These are phyloP conservation scores for Pollimyrus isidori DNA, from an alignment of 2,113 vertebrate genomes.

Conservation along the genomic window DNA sequence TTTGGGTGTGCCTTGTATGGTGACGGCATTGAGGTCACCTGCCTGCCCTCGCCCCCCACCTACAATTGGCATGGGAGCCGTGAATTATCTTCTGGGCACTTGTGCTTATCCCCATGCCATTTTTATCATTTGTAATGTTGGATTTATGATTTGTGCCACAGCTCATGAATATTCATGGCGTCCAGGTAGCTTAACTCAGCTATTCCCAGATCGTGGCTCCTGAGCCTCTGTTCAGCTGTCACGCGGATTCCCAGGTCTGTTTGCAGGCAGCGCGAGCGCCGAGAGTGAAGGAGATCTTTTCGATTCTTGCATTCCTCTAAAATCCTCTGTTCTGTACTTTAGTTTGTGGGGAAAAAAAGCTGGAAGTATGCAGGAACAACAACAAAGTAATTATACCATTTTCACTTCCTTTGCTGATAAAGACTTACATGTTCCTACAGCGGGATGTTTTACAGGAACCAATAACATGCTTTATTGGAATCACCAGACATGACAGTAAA, in stretches of 20 bases:
- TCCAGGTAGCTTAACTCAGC: constrained; percentile 11
- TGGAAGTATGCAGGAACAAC: not conserved
- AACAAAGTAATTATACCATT: not conserved
- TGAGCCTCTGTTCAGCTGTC: not conserved
- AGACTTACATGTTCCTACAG: not conserved
- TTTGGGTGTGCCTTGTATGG: not conserved
- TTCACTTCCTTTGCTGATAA: not conserved
- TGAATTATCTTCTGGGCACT: not conserved
- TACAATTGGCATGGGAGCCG: not conserved
- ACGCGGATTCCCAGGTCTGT: not conserved
- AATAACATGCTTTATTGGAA: not conserved
- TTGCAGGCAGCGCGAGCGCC: not conserved
- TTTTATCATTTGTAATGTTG: not conserved
- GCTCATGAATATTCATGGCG: not conserved
- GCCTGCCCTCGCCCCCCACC: not conserved
- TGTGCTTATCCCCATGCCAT: not conserved
- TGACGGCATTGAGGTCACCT: not conserved
- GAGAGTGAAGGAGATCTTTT: not conserved
- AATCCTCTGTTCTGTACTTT: not conserved
- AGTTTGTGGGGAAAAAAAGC: not conserved
- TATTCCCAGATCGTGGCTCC: not conserved
- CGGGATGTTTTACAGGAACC: not conserved
- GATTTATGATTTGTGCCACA: not conserved
- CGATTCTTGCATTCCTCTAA: not conserved
- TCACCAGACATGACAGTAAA: not conserved